phyloP scores from a whole-genome alignment of 2,888 invertebrate genomes.

The Cynaeus angustus region DNA sequence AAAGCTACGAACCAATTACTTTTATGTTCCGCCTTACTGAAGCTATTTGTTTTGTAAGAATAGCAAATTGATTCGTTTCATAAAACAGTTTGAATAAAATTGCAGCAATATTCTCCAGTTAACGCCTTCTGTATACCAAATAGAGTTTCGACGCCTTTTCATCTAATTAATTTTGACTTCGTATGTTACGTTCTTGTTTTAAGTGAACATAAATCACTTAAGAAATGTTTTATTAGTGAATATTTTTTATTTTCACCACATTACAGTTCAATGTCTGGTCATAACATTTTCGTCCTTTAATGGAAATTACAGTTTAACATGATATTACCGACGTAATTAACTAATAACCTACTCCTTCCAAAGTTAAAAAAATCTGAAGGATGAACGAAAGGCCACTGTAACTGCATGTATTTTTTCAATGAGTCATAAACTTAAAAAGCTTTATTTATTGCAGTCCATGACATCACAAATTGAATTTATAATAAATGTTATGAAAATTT shows the following conservation, averaged over 20 bases:
- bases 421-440: constrained; percentile 8
- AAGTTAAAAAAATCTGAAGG: constrained; percentile 5
- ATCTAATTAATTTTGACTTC: constrained; percentile 18
- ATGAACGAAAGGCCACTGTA: neutral
- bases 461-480: constrained; percentile 24
- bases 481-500: neutral
- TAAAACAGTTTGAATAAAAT: constrained; percentile 23
- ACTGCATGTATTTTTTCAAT: constrained; percentile 2
- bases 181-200: neutral
- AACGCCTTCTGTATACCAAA: constrained; percentile 20
- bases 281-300: neutral
- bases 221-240: neutral
- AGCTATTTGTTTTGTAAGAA: constrained; percentile 3
- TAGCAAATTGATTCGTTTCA: constrained; percentile 28
- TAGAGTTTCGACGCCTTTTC: constrained; percentile 17
- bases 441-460: constrained; percentile 12
- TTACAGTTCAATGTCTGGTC: neutral
- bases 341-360: neutral
- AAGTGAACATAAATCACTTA: constrained; percentile 14
- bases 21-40: neutral
- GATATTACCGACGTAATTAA: neutral
- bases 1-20: constrained; percentile 1
- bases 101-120: neutral
- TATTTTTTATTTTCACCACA: constrained; percentile 13
- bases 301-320: too few species aligned